Conservation (phyloP, 1,140 invertebrate species). For the Drosophila nannoptera region DNA sequence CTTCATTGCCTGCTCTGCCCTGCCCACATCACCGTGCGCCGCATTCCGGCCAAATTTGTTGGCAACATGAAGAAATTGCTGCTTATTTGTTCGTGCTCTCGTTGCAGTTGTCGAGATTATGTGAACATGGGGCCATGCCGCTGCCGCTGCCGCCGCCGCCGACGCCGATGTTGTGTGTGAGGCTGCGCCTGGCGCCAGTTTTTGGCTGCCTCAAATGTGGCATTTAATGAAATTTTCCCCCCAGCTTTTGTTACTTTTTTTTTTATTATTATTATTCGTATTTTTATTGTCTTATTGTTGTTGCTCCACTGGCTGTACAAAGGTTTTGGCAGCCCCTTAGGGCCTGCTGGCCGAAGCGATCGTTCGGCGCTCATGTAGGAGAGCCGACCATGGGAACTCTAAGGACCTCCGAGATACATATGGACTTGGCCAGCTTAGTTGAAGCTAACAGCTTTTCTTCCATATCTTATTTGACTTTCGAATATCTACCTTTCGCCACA, state of each 20-base stretch:
- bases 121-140: conserved; percentile 35
- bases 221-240: conserved; percentile 71
- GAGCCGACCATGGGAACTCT: conserved; percentile 1
- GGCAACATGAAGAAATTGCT: conserved; percentile 74
- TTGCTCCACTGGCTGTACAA: conserved; percentile 62
- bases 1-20: conserved; percentile 56
- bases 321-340: conserved; percentile 62
- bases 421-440: too few relatives aligned
- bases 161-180: background rate
- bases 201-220: conserved; percentile 71
- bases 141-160: conserved; percentile 11
- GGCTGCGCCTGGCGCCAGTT: conserved; percentile 64
- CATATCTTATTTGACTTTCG: background rate
- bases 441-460: background rate
- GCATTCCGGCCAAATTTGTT: conserved; percentile 75
- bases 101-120: conserved; percentile 54
- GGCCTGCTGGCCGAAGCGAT: conserved; percentile 17
- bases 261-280: conserved; percentile 6
- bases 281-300: conserved; percentile 4
- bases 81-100: conserved; percentile 68
- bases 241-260: conserved; percentile 17
- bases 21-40: background rate
- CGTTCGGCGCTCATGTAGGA: conserved; percentile 22
- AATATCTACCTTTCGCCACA: background rate
- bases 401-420: background rate